Conservation (phyloP, 2,113 vertebrate species). For the Coracopsis vasa region DNA sequence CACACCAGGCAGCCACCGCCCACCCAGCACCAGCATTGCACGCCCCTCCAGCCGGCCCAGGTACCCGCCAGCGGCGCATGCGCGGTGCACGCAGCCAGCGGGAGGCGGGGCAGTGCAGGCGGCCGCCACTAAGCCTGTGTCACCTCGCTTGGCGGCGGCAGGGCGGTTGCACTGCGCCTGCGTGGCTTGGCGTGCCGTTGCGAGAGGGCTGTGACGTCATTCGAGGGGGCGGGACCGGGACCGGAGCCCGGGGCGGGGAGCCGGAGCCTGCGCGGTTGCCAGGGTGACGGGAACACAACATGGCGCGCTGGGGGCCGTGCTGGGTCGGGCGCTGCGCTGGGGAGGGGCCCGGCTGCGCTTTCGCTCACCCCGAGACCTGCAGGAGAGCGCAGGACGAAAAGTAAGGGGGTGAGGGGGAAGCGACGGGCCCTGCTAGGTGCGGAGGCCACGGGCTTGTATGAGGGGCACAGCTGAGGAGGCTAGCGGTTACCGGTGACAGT, state of each 20-base stretch:
- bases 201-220: accelerated
- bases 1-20: too few relatives aligned
- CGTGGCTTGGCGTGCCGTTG: accelerated
- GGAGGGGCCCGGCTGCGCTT: neutral
- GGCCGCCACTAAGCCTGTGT: neutral
- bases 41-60: too few relatives aligned
- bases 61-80: too few relatives aligned
- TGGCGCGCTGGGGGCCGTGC: constrained; percentile 42
- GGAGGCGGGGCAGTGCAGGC: accelerated
- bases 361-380: neutral
- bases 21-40: too few relatives aligned
- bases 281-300: constrained; percentile 72
- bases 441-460: neutral
- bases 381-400: constrained; percentile 49
- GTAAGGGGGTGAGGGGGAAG: constrained; percentile 46
- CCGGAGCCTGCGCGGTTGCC: constrained; percentile 61
- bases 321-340: neutral
- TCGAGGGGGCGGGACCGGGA: neutral
- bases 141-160: accelerated
- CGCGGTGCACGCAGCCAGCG: neutral
- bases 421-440: neutral
- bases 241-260: neutral
- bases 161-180: neutral
- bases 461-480: neutral
- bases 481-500: neutral